Base-by-base conservation (phyloP, 2,797 vertebrate genomes). In the Dipus sagitta region DNA sequence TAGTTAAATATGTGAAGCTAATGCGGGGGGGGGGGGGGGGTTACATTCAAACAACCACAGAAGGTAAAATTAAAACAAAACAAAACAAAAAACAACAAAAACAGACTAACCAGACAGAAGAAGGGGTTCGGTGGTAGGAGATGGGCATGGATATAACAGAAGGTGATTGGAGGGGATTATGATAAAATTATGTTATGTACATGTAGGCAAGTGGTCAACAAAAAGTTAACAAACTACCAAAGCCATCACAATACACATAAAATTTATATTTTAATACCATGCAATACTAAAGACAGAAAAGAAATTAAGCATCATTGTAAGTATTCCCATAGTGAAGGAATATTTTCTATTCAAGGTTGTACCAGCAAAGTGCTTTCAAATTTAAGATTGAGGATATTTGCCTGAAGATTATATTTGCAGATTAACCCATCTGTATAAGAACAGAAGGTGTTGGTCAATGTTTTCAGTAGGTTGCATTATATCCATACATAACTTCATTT, bases 401-500 rank as follows among this genome's bases (percentile, higher is more conserved):
- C 65, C 75, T 86, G 17, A 90, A 85, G 3, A 18, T 2, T 80
- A 91, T 18, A 65, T 85, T 92, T 84, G 6, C 52, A 84, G 26
- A 74, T 38, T 80, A 93, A 78, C 7, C 18, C 70, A n/a, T 58
- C 2, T 80, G 54, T 58, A 24, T 38, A 58, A 71, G 28, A 88
- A 89, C 67, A 38, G n/a, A 67, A 83, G 8, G 4, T 42, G 2
- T 34, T 83, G 1, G 38, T 93, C 47, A 78, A 78, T 90, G 38
- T 5, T 83, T 30, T 80, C 54, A 83, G 5, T 75, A 74, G 83
- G 89, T 88, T 84, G 32, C 70, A 77, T 70, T 84, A 28, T 83
- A 79, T 82, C 11, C 72, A 90, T 76, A 80, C 34, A 76, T 30
- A 42, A 81, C 75, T 8, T 84, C 2, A 92, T 77, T 95, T 89